Conservation (phyloP, 2,113 vertebrate species). For the Sisor rabdophorus region DNA sequence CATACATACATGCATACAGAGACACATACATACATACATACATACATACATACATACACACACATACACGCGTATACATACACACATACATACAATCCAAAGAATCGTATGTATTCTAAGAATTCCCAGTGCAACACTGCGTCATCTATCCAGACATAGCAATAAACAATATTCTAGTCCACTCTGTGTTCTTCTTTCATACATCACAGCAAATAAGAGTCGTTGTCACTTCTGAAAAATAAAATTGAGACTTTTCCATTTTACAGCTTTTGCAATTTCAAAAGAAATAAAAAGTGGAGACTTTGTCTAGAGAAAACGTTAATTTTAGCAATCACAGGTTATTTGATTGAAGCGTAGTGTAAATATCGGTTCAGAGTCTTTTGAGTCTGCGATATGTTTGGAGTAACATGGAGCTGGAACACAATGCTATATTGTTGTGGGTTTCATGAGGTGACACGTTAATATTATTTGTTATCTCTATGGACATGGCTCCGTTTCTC, state of each 20-base stretch:
- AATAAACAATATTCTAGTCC: not conserved
- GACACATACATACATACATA: too few relatives aligned
- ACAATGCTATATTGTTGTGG: not conserved
- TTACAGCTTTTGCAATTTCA: not conserved
- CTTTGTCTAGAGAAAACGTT: conserved; percentile 1
- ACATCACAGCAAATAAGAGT: not conserved
- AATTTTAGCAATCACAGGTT: not conserved
- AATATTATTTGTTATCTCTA: conserved; percentile 9
- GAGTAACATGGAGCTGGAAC: not conserved
- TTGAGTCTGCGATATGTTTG: not conserved
- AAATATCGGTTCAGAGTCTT: not conserved
- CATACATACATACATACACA: too few relatives aligned
- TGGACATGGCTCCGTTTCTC: not conserved
- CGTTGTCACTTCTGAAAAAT: not conserved
- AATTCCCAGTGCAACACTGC: not conserved
- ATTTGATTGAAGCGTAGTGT: conserved; percentile 2
- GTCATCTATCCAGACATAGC: not conserved
- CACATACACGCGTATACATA: not conserved
- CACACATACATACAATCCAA: not conserved
- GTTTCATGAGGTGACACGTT: not conserved
- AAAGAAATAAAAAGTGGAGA: conserved; percentile 7
- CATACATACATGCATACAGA: too few relatives aligned
- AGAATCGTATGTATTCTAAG: not conserved
- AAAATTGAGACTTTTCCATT: not conserved
- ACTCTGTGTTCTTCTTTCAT: not conserved